phyloP scores from a whole-genome alignment of 2,113 vertebrate genomes.

The Phaethon lepturus region DNA sequence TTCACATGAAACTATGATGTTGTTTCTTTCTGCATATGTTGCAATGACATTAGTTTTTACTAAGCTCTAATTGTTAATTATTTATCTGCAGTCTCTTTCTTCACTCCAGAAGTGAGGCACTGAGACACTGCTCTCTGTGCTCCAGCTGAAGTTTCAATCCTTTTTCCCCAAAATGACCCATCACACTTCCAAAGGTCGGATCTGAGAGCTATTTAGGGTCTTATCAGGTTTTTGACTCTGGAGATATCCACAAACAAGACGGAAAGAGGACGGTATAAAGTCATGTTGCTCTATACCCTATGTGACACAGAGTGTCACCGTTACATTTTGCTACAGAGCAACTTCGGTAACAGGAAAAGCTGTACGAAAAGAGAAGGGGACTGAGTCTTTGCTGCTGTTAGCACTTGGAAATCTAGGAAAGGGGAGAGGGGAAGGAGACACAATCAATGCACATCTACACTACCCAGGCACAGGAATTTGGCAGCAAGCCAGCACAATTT shows the following conservation, averaged over 20 bases:
- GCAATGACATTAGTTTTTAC: not conserved
- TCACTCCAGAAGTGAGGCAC: not conserved
- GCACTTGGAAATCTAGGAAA: not conserved
- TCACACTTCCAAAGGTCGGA: not conserved
- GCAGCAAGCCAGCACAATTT: not conserved
- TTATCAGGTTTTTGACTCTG: not conserved
- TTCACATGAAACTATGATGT: accelerated
- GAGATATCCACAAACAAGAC: not conserved
- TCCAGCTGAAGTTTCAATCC: not conserved
- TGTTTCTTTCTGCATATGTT: not conserved
- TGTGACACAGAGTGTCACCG: not conserved
- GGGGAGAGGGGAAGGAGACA: not conserved
- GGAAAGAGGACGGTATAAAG: not conserved
- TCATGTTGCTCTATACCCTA: not conserved
- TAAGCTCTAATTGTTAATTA: not conserved
- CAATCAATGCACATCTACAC: not conserved
- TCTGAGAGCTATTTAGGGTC: not conserved
- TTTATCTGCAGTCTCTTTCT: not conserved
- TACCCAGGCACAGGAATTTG: not conserved
- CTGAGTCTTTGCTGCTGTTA: not conserved
- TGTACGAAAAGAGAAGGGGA: not conserved
- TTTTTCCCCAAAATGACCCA: not conserved
- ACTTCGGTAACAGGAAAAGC: not conserved
- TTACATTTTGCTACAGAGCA: not conserved
- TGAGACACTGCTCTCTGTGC: not conserved